These are phyloP conservation scores for Tinea trinotella DNA, from an alignment of 2,888 invertebrate species.

Conservation along the genomic window DNA sequence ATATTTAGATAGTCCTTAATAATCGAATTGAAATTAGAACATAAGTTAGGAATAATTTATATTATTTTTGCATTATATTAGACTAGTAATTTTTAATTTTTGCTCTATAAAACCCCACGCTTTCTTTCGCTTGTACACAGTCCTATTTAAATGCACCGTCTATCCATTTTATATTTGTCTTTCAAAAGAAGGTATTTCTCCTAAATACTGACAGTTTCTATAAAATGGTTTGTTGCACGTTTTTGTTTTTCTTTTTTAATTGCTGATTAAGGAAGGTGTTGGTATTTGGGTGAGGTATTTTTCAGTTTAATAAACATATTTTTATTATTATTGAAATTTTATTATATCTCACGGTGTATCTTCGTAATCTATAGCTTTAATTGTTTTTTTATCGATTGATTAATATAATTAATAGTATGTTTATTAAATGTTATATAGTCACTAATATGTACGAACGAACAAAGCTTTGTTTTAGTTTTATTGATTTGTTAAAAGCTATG, in stretches of 20 bases:
- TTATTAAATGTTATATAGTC: background rate
- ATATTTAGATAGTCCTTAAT: too few relatives aligned
- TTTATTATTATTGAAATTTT: background rate
- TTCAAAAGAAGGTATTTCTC: slow-evolving; percentile 46
- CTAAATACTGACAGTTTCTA: slow-evolving; percentile 67
- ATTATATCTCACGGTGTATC: too few relatives aligned
- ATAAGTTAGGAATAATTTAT: too few relatives aligned
- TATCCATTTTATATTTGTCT: slow-evolving; percentile 24
- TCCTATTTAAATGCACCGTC: slow-evolving; percentile 38
- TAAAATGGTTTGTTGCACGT: slow-evolving; percentile 43
- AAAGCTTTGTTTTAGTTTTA: slow-evolving; percentile 39
- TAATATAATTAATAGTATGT: background rate
- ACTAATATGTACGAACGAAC: slow-evolving; percentile 40
- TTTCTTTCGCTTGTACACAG: too few relatives aligned
- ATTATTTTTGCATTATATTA: too few relatives aligned
- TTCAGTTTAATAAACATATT: slow-evolving; percentile 49
- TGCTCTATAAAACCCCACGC: too few relatives aligned
- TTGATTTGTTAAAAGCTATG: background rate
- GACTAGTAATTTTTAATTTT: too few relatives aligned
- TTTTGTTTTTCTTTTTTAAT: slow-evolving; percentile 34
- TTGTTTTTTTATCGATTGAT: background rate
- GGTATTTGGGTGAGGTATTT: slow-evolving; percentile 68
- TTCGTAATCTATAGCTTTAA: too few relatives aligned
- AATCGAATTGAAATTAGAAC: too few relatives aligned
- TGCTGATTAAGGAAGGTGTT: slow-evolving; percentile 55